Percentiles rank a stretch among this genome's conserved stretches.
These are phyloP conservation scores for Sebastes taczanowskii DNA, from an alignment of 2,797 vertebrate genomes.

Conservation along the genomic window DNA sequence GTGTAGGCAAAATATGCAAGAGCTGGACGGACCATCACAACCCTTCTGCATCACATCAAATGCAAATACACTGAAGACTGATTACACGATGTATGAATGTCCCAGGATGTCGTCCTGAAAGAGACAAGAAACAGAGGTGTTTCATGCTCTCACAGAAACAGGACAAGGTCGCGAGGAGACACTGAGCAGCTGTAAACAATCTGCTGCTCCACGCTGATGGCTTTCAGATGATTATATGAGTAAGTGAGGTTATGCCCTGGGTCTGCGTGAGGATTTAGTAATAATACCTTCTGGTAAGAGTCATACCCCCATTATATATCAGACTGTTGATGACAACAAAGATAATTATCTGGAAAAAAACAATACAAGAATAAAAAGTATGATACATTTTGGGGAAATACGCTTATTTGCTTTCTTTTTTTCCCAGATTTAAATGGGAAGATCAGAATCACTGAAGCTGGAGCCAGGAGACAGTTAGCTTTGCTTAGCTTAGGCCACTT, in stretches of 20 bases:
- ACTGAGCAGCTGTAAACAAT: slow-evolving; percentile 66
- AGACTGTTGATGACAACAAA: background rate
- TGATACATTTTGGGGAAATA: background rate
- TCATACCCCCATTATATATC: background rate
- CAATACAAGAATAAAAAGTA: background rate
- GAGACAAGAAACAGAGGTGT: slow-evolving; percentile 51
- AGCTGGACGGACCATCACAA: background rate
- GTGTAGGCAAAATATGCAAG: slow-evolving; percentile 41
- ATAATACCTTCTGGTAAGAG: slow-evolving; percentile 15
- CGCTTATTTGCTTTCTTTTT: background rate
- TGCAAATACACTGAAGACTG: background rate
- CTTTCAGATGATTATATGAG: slow-evolving; percentile 62
- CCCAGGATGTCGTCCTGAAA: slow-evolving; percentile 12
- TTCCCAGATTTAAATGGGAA: background rate
- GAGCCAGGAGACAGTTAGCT: background rate
- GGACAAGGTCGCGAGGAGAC: slow-evolving; percentile 51
- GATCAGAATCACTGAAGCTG: background rate
- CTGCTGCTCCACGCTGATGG: slow-evolving; percentile 35
- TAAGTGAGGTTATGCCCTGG: slow-evolving; percentile 26
- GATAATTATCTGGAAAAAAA: background rate
- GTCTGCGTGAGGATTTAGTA: slow-evolving; percentile 19
- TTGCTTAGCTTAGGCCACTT: background rate
- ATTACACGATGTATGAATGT: background rate
- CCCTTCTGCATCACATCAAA: slow-evolving; percentile 49
- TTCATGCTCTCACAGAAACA: slow-evolving; percentile 12